Evolutionary conservation across 2,888 invertebrate genomes (phyloP), one percentile per base, ranked within the genome.

Genomic region (Trichogramma evanescens): DNA sequence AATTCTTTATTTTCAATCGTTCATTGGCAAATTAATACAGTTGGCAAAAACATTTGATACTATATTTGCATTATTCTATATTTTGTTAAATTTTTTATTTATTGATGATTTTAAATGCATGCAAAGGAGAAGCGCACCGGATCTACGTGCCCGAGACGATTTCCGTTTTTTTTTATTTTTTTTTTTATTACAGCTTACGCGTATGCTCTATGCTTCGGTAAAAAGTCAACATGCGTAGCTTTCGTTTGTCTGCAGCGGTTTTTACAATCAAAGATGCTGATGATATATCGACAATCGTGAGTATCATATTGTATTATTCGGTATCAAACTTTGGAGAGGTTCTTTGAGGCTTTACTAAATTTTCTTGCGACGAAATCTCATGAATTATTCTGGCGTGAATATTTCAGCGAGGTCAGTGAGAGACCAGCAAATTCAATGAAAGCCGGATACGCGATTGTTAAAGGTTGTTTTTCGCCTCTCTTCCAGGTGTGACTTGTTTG

Each of bases 111-210:
- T 26, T 26, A 26, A 26, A 26, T 26, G 26, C 26, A 26, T 45
- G 10, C 6, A n/a, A n/a, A n/a, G 48, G 6, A 45, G 43, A 44
- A 43, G 43, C 54, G 42, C 46, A 43, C 43, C 56, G 50, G 56
- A 62, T 58, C 56, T 62, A 59, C 59, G 62, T 62, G 62, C 59
- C 50, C 39, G 44, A 50, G 50, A 46, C 50, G 44, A 51, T 62
- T 56, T 59, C 62, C 59, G 56, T 62, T 58, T 59, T 62, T 56
- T 56, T 56, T 2, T 53, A 3, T 39, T 13, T 4, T 4, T 9
- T 39, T 41, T 3, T 45, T 6, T 38, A 7, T 41, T 6, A 8
- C 10, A 5, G 40, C 9, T 3, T 5, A 26, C 48, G 38, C 44
- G 9, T 26, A 26, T 26, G 26, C 26, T 26, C 26, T 26, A 26